Evolutionary conservation across 2,888 invertebrate species (phyloP).

Genomic region (Rapana venosa): DNA sequence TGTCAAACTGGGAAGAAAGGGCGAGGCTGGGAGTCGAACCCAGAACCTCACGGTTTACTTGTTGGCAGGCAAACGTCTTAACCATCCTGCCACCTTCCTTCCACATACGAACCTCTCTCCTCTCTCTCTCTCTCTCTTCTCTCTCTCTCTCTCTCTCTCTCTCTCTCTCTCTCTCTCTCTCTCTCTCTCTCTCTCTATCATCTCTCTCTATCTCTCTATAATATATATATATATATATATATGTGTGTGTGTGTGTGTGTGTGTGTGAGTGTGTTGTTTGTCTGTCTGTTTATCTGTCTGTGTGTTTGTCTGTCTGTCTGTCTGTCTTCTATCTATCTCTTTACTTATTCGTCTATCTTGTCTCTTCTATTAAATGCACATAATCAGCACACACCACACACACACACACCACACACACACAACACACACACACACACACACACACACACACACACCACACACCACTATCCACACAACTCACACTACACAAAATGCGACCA

Average conservation of each 20-base stretch:
- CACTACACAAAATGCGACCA: too few species aligned
- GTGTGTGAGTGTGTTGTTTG: background rate
- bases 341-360: background rate
- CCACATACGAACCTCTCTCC: too few species aligned
- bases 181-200: background rate
- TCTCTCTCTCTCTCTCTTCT: constrained; percentile 14
- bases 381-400: background rate
- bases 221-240: background rate
- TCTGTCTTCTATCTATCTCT: background rate
- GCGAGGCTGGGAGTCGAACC: too few species aligned
- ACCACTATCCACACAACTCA: too few species aligned
- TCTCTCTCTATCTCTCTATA: background rate
- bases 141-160: background rate
- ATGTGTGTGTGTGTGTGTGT: background rate
- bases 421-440: background rate
- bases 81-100: too few species aligned
- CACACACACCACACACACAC: background rate
- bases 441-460: constrained; percentile 1
- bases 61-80: too few species aligned
- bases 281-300: background rate
- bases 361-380: background rate
- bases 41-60: too few species aligned
- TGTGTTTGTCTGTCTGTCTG: background rate
- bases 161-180: background rate
- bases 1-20: too few species aligned